Evolutionary conservation across 2,888 invertebrate genomes (phyloP).

Genomic region (Choristoneura rosaceana): DNA sequence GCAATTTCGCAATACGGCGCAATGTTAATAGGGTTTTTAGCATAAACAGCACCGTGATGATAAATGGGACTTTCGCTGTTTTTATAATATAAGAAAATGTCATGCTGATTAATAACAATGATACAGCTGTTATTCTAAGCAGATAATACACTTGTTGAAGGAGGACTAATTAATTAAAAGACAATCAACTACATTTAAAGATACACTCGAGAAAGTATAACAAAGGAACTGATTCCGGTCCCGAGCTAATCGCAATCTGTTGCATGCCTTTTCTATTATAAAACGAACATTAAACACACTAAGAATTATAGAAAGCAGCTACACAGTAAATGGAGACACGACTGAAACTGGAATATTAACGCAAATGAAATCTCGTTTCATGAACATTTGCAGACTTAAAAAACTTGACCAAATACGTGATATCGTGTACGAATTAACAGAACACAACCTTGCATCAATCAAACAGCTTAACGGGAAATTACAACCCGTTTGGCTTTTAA

Average conservation of each 20-base stretch:
- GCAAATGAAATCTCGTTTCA: neutral
- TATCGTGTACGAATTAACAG: constrained; percentile 16
- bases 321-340: too few relatives aligned
- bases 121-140: neutral
- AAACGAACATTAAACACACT: too few relatives aligned
- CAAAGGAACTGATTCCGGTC: neutral
- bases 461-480: constrained; percentile 34
- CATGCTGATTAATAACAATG: constrained; percentile 1
- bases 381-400: neutral
- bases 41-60: constrained; percentile 29
- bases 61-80: constrained; percentile 23
- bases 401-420: neutral
- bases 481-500: constrained; percentile 33
- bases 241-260: neutral
- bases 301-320: too few relatives aligned
- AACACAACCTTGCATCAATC: constrained; percentile 20
- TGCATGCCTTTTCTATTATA: too few relatives aligned
- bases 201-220: neutral
- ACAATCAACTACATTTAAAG: neutral
- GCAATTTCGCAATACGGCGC: constrained; percentile 34
- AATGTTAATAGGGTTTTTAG: constrained; percentile 30
- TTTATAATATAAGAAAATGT: constrained; percentile 10
- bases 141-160: neutral
- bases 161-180: neutral
- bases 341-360: neutral